Evolutionary conservation across 2,113 vertebrate species (phyloP).

Genomic region (Proteles cristata): DNA sequence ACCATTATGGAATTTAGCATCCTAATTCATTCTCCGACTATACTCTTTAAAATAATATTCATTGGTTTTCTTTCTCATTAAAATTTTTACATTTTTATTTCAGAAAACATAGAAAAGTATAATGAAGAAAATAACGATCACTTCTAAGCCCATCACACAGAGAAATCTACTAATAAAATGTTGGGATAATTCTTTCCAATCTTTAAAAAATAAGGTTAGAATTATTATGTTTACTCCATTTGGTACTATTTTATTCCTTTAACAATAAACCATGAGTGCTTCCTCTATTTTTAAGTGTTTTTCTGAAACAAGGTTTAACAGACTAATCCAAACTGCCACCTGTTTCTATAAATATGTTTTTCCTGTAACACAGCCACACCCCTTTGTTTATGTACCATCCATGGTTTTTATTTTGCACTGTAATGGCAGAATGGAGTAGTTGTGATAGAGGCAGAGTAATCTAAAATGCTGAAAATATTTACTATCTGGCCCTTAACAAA

Average conservation of each 20-base stretch:
- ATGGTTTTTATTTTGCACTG: neutral
- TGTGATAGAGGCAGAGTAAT: neutral
- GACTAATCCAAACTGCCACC: neutral
- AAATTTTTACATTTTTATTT: neutral
- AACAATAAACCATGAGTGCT: neutral
- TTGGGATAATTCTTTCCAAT: neutral
- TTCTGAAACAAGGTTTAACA: neutral
- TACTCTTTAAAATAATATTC: neutral
- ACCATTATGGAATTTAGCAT: neutral
- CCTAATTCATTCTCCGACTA: neutral
- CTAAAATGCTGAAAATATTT: neutral
- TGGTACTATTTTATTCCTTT: neutral
- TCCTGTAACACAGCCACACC: neutral
- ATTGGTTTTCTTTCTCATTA: neutral
- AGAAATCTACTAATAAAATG: neutral
- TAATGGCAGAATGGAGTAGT: neutral
- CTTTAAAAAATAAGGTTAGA: neutral
- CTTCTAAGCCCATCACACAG: neutral
- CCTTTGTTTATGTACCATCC: neutral
- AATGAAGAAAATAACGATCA: neutral
- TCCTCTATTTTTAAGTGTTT: neutral
- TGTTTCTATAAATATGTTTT: neutral
- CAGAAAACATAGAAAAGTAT: neutral
- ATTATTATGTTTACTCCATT: neutral
- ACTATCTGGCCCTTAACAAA: neutral